Percentiles rank a stretch among this genome's conserved stretches.
phyloP scores from a whole-genome alignment of 2,888 invertebrate species.

The Maniola hyperantus region DNA sequence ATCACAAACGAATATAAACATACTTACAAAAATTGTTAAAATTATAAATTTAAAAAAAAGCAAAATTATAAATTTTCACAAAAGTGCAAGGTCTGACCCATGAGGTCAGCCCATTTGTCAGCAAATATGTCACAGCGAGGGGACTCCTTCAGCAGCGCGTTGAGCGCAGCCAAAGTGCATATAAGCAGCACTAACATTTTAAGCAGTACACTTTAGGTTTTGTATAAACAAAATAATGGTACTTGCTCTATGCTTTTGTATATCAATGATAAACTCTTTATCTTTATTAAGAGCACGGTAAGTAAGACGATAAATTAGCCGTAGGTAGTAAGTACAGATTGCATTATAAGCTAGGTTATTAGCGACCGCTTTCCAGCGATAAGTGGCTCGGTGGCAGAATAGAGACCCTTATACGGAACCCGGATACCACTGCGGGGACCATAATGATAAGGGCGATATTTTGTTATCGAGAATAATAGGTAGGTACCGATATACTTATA shows the following conservation, averaged over 20 bases:
- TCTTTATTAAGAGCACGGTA: constrained; percentile 49
- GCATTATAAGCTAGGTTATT: constrained; percentile 55
- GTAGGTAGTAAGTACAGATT: constrained; percentile 42
- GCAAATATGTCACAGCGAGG: no score
- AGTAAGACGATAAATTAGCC: constrained; percentile 50
- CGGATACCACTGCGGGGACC: constrained; percentile 58
- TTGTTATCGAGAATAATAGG: constrained; percentile 11
- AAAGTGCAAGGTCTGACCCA: no score
- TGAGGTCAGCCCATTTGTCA: no score
- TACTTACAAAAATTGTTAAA: no score
- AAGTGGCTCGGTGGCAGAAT: constrained; percentile 69
- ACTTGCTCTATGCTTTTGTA: constrained; percentile 32
- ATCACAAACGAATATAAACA: no score
- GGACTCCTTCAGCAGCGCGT: no score
- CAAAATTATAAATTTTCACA: no score
- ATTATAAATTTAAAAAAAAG: no score
- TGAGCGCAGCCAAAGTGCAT: no score
- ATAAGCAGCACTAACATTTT: no score
- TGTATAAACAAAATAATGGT: no score
- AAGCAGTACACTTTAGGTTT: no score
- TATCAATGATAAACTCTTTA: constrained; percentile 45
- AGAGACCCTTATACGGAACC: constrained; percentile 60
- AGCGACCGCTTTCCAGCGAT: constrained; percentile 67
- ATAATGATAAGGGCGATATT: constrained; percentile 39
- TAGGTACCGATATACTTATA: neutral